Conservation (phyloP, 2,797 vertebrate genomes). For the Dipus sagitta region DNA sequence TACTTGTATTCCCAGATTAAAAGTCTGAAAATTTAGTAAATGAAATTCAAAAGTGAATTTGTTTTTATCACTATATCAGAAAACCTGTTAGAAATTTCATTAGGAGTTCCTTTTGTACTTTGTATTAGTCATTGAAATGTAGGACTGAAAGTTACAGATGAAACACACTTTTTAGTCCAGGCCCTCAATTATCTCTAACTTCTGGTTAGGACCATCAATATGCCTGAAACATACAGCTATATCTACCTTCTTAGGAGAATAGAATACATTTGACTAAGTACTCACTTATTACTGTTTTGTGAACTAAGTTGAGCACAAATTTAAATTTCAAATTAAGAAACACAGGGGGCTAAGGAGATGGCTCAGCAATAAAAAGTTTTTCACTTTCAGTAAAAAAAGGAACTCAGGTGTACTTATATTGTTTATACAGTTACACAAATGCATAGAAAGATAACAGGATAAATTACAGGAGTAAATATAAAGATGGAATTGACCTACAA, state of each 20-base stretch:
- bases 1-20: conserved; percentile 25
- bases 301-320: not conserved
- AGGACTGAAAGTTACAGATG: conserved; percentile 21
- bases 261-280: not conserved
- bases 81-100: conserved; percentile 51
- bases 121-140: conserved; percentile 25
- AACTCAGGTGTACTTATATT: not conserved
- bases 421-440: conserved; percentile 14
- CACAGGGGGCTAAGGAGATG: too few species aligned
- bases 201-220: conserved; percentile 3
- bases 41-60: conserved; percentile 51
- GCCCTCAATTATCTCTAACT: conserved; percentile 35
- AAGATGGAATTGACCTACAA: conserved; percentile 32
- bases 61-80: conserved; percentile 36
- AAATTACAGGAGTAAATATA: conserved; percentile 21
- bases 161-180: conserved; percentile 27
- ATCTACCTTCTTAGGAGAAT: not conserved
- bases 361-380: too few species aligned
- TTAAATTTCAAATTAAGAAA: conserved; percentile 40
- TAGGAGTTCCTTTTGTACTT: conserved; percentile 52
- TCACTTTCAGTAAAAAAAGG: too few species aligned
- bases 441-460: conserved; percentile 20
- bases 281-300: not conserved
- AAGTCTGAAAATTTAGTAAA: conserved; percentile 46
- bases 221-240: not conserved